Percentiles rank a stretch among this genome's conserved stretches.
Evolutionary conservation across 1,140 invertebrate genomes (phyloP).

Genomic region (Lethrus apterus): DNA sequence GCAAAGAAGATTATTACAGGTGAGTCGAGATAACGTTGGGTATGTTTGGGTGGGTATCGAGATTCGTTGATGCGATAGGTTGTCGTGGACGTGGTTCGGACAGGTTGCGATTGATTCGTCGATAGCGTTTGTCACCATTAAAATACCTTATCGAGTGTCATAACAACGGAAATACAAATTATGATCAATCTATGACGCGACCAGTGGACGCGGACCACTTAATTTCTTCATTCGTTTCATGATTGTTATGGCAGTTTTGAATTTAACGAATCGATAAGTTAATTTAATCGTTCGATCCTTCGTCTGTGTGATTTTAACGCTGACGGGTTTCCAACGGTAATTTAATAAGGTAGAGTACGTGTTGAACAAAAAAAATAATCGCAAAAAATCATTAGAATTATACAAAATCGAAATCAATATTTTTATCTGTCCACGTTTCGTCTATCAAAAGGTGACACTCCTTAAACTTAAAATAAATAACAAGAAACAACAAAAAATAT

Average conservation of each 20-base stretch:
- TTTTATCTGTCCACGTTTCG: too few relatives aligned
- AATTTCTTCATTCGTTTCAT: slow-evolving; percentile 2
- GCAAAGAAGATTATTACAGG: slow-evolving; percentile 94
- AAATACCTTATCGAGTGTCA: slow-evolving; percentile 26
- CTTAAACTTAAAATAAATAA: too few relatives aligned
- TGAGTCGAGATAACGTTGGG: too few relatives aligned
- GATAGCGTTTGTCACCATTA: slow-evolving; percentile 27
- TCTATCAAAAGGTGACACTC: too few relatives aligned
- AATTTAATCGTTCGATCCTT: slow-evolving; percentile 9
- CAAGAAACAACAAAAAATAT: too few relatives aligned
- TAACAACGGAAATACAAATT: slow-evolving; percentile 22
- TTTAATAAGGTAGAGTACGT: background rate
- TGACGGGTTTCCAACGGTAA: slow-evolving; percentile 8
- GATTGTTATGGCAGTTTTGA: too few relatives aligned
- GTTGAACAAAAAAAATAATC: too few relatives aligned
- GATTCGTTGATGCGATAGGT: slow-evolving; percentile 11
- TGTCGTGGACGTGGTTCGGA: background rate
- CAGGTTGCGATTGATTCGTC: slow-evolving; percentile 18
- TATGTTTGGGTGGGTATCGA: background rate
- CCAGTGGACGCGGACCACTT: slow-evolving; percentile 6
- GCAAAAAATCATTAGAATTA: too few relatives aligned
- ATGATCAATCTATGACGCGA: slow-evolving; percentile 13
- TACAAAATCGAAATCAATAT: too few relatives aligned
- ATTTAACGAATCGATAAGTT: too few relatives aligned
- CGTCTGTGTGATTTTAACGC: background rate